Base-by-base conservation (phyloP, 2,888 invertebrate genomes). In the Aromia moschata region DNA sequence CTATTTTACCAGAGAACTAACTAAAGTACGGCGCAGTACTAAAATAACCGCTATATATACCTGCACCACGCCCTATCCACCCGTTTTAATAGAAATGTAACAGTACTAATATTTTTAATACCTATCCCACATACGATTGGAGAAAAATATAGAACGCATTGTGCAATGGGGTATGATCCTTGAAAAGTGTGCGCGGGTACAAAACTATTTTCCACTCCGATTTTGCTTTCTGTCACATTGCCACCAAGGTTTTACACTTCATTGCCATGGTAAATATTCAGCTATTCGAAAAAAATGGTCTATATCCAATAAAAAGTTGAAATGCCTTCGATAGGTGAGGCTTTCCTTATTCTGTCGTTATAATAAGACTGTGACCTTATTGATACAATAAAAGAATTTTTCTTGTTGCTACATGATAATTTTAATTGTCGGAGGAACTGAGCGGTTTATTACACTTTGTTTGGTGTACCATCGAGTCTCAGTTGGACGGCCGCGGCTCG, bases 211-310 rank as follows among this genome's bases (percentile, higher is more conserved):
- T 68, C 66, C 58, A 43, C 47, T 30, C 37, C 53, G 40, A 60
- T 67, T n/a, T 68, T 64, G 62, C 70, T 70, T 72, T 75, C 75
- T 78, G 77, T 78, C 76, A 72, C 77, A 77, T 73, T 76, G 70
- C 67, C 65, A 66, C 74, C 79, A 80, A 79, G 80, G 78, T 76
- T 76, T 56, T 59, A 64, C 69, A 73, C 77, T 75, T 78, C 80
- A 80, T 79, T 80, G 79, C 78, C 79, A 80, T 74, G 79, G 78
- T 74, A 76, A 78, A 76, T 77, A 78, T 77, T 78, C 76, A 74
- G 73, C 73, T 67, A 67, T 69, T 63, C 38, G 25, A 68, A 71
- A 75, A 75, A 76, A 76, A 74, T 69, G 62, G 69, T 70, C 69
- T 69, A 65, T 64, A 67, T 72, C 64, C 52, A 62, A 70, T 69